Conservation (phyloP, 1,140 invertebrate genomes). For the Orius insidiosus region DNA sequence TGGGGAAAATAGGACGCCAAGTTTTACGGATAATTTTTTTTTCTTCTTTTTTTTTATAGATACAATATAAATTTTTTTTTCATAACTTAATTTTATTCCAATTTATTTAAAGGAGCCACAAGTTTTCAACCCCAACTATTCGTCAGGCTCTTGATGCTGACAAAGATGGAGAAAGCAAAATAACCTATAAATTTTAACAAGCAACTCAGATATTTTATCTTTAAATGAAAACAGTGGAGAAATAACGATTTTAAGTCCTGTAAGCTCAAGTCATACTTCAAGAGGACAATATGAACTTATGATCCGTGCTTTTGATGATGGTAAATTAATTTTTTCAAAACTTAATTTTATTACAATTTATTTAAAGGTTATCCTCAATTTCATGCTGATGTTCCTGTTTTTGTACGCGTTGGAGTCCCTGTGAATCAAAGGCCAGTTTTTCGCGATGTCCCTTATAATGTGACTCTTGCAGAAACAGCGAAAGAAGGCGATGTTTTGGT, state of each 20-base stretch:
- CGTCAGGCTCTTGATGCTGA: constrained; percentile 50
- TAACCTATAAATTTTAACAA: constrained; percentile 48
- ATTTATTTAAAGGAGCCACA: constrained; percentile 46
- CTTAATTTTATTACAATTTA: no score
- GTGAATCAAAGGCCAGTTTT: constrained; percentile 62
- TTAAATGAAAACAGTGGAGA: constrained; percentile 52
- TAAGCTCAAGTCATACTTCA: constrained; percentile 49
- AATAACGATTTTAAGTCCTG: constrained; percentile 40
- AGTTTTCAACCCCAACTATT: constrained; percentile 59
- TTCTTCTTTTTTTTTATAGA: no score
- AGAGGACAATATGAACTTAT: constrained; percentile 51
- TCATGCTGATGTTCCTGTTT: constrained; percentile 41
- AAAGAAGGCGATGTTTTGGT: constrained; percentile 47
- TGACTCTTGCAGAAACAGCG: constrained; percentile 51
- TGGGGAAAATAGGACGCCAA: no score
- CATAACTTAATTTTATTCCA: no score
- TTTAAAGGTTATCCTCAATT: constrained; percentile 41
- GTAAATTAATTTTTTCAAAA: constrained; percentile 26
- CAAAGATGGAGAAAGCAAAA: constrained; percentile 47
- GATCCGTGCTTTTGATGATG: constrained; percentile 51
- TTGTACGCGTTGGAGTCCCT: constrained; percentile 52
- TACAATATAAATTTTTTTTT: no score
- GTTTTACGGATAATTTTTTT: no score
- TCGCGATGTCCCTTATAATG: constrained; percentile 50
- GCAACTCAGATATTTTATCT: constrained; percentile 38